phyloP scores from a whole-genome alignment of 2,888 invertebrate species.

The Pollenia angustigena region DNA sequence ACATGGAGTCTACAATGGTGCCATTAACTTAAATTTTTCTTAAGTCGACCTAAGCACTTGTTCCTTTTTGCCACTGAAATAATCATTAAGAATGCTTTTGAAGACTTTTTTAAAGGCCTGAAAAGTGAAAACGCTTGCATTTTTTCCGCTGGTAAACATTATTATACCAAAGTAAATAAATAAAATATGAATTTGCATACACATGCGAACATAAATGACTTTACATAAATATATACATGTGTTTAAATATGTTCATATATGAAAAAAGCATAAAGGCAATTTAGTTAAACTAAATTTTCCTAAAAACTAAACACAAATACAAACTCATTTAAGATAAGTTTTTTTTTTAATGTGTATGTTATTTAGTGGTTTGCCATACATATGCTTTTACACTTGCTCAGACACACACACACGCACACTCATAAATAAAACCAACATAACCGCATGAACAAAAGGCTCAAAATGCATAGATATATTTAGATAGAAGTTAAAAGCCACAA shows the following conservation, averaged over 20 bases:
- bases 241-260: background rate
- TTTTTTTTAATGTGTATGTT: slow-evolving; percentile 49
- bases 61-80: too few species aligned
- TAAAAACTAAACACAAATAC: slow-evolving; percentile 48
- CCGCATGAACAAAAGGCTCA: slow-evolving; percentile 68
- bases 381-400: slow-evolving; percentile 33
- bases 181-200: slow-evolving; percentile 15
- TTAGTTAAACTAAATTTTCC: slow-evolving; percentile 49
- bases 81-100: too few species aligned
- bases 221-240: background rate
- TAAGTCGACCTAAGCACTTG: too few species aligned
- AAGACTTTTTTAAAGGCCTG: too few species aligned
- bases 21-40: too few species aligned
- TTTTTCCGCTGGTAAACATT: background rate
- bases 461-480: slow-evolving; percentile 35
- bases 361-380: slow-evolving; percentile 66
- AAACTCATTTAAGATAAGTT: slow-evolving; percentile 66
- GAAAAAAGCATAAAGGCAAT: slow-evolving; percentile 14
- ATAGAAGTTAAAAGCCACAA: slow-evolving; percentile 60
- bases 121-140: too few species aligned
- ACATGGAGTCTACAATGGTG: too few species aligned
- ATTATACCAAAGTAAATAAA: slow-evolving; percentile 36
- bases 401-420: slow-evolving; percentile 14
- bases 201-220: too few species aligned
- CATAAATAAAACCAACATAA: slow-evolving; percentile 46